These are phyloP conservation scores for Rhinolophus sinicus DNA, from an alignment of 2,113 vertebrate genomes.

Conservation along the genomic window DNA sequence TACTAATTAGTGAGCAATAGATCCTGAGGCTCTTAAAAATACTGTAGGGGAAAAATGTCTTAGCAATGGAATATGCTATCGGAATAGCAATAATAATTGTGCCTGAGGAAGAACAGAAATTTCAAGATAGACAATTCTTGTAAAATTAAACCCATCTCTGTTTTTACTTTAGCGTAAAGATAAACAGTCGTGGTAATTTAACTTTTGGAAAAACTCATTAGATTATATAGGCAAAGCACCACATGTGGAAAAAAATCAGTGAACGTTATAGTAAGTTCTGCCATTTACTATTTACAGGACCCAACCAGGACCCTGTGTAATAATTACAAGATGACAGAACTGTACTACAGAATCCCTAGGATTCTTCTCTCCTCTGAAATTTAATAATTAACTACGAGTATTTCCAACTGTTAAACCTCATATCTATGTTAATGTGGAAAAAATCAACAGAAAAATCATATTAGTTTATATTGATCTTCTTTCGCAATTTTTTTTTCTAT, in stretches of 20 bases:
- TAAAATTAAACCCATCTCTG: conserved; percentile 55
- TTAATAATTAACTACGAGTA: neutral
- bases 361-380: neutral
- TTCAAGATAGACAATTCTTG: conserved; percentile 41
- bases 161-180: conserved; percentile 48
- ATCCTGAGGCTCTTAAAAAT: neutral
- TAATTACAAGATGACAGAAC: neutral
- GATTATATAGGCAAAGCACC: neutral
- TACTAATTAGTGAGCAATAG: conserved; percentile 35
- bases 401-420: neutral
- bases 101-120: neutral
- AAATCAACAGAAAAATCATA: neutral
- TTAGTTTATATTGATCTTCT: neutral
- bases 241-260: neutral
- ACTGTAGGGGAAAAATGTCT: neutral
- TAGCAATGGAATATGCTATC: neutral
- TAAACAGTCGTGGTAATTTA: conserved; percentile 22
- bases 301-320: neutral
- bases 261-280: neutral
- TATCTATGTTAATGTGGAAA: neutral
- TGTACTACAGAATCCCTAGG: neutral
- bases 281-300: neutral
- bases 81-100: conserved; percentile 45
- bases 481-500: neutral
- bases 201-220: conserved; percentile 20